Evolutionary conservation across 2,797 vertebrate species (phyloP), one percentile per base, ranked within the genome.

Genomic region (Zonotrichia albicollis): DNA sequence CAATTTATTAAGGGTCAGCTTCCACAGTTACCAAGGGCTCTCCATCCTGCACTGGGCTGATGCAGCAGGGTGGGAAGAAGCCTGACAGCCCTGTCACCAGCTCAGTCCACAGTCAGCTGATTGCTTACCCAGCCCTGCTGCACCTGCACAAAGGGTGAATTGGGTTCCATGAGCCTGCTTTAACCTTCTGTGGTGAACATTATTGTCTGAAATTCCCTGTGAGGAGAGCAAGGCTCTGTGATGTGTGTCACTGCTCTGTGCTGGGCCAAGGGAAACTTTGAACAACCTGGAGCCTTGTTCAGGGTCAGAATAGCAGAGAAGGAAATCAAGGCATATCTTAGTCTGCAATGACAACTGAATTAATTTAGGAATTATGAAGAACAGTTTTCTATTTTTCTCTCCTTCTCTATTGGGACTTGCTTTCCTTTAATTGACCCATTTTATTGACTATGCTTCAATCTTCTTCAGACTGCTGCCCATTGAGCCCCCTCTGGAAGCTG

Each of bases 21-120:
- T 67, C 30, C 38, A 23, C 23, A 66, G 25, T 50, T 38, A 50
- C 13, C 0, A 0, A 73, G 64, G 21, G 16, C 26, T 25, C 7
- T 50, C 8, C 25, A 51, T 38, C 0, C 0, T 7, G 8, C 16
- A 18, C 15, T 0, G 1, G 54, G 36, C 30, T 68, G 65, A 17
- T 30, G 53, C 12, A 43, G 60, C 54, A 82, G 10, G 3, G 8
- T 71, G n/a, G 34, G 34, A 68, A 60, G 42, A 55, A 8, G 9
- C 26, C 58, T 65, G 54, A 30, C 38, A 42, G 15, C 34, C 10
- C 48, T 27, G 32, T 3, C 54, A 18, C 10, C 48, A 51, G 32
- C 21, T 73, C 2, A 1, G 32, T 29, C 5, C 45, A 14, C 1
- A 0, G 6, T 11, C 43, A 55, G 11, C 16, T 64, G 32, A 18